These are phyloP conservation scores for Dynastes hyllus DNA, from an alignment of 2,888 invertebrate genomes.

Conservation along the genomic window DNA sequence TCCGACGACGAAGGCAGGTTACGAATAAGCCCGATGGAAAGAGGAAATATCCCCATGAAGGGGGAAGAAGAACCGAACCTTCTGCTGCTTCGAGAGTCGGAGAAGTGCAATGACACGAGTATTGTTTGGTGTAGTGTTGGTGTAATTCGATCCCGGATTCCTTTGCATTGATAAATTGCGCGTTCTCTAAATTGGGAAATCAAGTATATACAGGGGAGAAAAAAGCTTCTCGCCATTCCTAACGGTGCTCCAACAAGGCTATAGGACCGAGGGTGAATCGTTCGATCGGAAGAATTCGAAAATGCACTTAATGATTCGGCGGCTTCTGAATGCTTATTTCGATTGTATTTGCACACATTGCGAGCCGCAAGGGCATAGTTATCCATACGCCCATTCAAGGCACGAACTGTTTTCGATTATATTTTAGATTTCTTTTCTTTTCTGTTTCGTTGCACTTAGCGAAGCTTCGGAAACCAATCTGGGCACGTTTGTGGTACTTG, in stretches of 20 bases:
- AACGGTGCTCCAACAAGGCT: not conserved
- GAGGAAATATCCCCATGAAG: not conserved
- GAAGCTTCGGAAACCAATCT: slow-evolving; percentile 1
- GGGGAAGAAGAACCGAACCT: slow-evolving; percentile 6
- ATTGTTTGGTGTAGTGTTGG: not conserved
- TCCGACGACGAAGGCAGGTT: slow-evolving; percentile 50
- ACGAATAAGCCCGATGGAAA: slow-evolving; percentile 7
- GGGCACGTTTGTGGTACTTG: too few relatives aligned
- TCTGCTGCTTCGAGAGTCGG: not conserved
- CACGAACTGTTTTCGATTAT: slow-evolving; percentile 35
- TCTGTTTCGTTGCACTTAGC: not conserved
- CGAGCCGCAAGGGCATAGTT: slow-evolving; percentile 2
- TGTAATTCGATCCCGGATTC: slow-evolving; percentile 52
- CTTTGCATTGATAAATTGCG: slow-evolving; percentile 53
- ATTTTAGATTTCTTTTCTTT: slow-evolving; percentile 22
- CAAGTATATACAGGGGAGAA: slow-evolving; percentile 44
- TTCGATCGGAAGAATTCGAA: slow-evolving; percentile 32
- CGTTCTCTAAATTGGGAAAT: slow-evolving; percentile 51
- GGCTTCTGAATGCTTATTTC: slow-evolving; percentile 40
- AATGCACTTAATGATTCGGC: slow-evolving; percentile 50
- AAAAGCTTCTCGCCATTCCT: slow-evolving; percentile 4
- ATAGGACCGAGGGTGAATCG: slow-evolving; percentile 6
- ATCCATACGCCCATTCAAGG: slow-evolving; percentile 2
- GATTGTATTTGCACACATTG: slow-evolving; percentile 38
- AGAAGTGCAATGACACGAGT: slow-evolving; percentile 21